Evolutionary conservation across 2,888 invertebrate genomes (phyloP), one percentile per base, ranked within the genome.

Genomic region (Plebejus melissa): DNA sequence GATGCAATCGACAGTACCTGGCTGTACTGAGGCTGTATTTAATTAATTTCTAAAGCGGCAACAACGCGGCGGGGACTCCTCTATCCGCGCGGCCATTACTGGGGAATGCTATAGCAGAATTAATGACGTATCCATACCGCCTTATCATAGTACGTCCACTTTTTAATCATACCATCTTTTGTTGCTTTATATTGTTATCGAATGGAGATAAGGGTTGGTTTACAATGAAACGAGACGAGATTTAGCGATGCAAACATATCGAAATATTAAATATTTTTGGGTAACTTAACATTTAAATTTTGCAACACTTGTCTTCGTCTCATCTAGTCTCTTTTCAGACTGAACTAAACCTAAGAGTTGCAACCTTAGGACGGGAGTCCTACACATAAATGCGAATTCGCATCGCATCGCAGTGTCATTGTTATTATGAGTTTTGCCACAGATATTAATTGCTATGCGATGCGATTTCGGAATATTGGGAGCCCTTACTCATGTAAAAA

Each of bases 1-100:
- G 16, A 3, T 75, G 75, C 57, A 46, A 69, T 41, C 60, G 71
- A 75, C 75, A 71, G 75, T 75, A 75, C 75, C 69, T 81, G 77
- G 78, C 32, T 32, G 50, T 41, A 72, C 32, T 65, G 32, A 77
- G 81, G 82, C 84, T 86, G 84, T 86, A 83, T 83, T 86, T 89
- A 88, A 89, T 89, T 88, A 88, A 87, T 88, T 89, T 87, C 86
- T 83, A 83, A 82, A 80, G 81, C 80, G 79, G 81, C 79, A 77
- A 76, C 79, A 79, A 77, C 79, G 76, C 82, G 77, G 78, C 80
- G 77, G 80, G 81, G 76, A 78, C 70, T 75, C 79, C 77, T 75
- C 77, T 79, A 81, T 80, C 80, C 78, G 80, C 75, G 79, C 77
- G 82, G 83, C 85, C 78, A 82, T 85, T 85, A 83, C 80, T 78